Evolutionary conservation across 2,797 vertebrate genomes (phyloP), one percentile per base, ranked within the genome.

Genomic region (Balearica regulorum): DNA sequence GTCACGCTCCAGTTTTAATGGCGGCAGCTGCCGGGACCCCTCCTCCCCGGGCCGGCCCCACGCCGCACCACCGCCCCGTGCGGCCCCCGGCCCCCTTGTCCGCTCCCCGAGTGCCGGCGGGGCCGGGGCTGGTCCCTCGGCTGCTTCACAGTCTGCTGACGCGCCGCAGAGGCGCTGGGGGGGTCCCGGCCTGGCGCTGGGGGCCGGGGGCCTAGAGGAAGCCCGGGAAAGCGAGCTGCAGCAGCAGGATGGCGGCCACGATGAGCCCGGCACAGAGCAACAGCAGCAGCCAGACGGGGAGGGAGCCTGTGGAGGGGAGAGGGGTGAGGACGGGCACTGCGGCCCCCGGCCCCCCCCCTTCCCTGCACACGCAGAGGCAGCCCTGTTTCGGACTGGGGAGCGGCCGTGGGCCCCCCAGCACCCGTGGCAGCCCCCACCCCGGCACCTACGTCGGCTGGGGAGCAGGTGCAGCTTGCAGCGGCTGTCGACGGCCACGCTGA

Each of bases 401-500:
- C 6, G 5, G 41, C 6, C 2, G 33, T 5, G 33, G 39, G 43
- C 16, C 13, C 21, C 33, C 22, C 65, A 1, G 33, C 21, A 35
- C 31, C 11, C n/a, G n/a, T n/a, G n/a, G n/a, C n/a, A n/a, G n/a
- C n/a, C 37, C n/a, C 49, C 49, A 51, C 8, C 48, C 29, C 5
- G 1, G 11, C 51, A 99, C 99, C 97, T 97, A 99, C 99, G 98
- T 51, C 98, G 97, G 87, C 97, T 98, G 77, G 98, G 97, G 24
- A 99, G 95, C 26, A 98, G 83, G n/a, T 99, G 99, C 61, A 99
- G 89, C 64, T 99, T 99, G 98, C 99, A 99, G 88, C 99, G 99
- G 65, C 99, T 99, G 97, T 99, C 99, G 29, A 99, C 99, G 2
- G 99, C 99, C 20, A 99, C 99, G 44, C 99, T 99, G 86, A 99